Base-by-base conservation (phyloP, 2,113 vertebrate species). In the Collichthys lucidus region DNA sequence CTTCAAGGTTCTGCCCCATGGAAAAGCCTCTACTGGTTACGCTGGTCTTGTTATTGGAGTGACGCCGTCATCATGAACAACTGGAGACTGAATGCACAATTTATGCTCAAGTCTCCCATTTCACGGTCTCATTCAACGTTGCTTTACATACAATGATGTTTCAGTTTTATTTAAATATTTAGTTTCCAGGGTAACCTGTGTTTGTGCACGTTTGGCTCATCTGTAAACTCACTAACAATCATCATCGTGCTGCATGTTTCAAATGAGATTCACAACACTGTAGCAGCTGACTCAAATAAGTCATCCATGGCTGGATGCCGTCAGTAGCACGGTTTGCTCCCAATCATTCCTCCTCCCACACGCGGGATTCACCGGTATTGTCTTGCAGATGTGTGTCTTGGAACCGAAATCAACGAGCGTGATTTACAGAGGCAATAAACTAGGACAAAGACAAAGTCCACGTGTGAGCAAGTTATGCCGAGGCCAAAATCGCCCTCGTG, bases 141-240 rank as follows among this genome's bases (percentile, higher is more conserved):
- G 35, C 35, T 40, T 40, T 40, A 40, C 35, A 40, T 40, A 40
- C 35, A 8, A 40, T 9, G 35, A 9, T 40, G 35, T 40, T 40
- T 40, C n/a, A 5, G 24, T 57, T 74, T 56, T 53, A 35, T 77
- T 85, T 77, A 69, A 84, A 82, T 85, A 83, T 88, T 83, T 86
- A 26, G 82, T 89, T 89, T 80, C 77, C 71, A 77, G 49, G 79
- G 71, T 64, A 85, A 89, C 75, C 31, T 24, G 46, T 67, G 20
- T 40, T 40, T 40, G 35, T 35, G 8, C 14, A 19, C 42, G 46
- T 87, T 46, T 53, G 35, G 35, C 24, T 10, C 6, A 20, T 71
- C 49, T 8, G 11, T 22, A 53, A 57, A 62, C 16, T 53, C n/a
- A 22, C 29, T 24, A 49, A 77, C 49, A 74, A 68, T 35, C 77